A percentile compares a stretch with the other conserved stretches of the same genome.
Conservation (phyloP, 2,113 vertebrate genomes). For the Proteles cristata region DNA sequence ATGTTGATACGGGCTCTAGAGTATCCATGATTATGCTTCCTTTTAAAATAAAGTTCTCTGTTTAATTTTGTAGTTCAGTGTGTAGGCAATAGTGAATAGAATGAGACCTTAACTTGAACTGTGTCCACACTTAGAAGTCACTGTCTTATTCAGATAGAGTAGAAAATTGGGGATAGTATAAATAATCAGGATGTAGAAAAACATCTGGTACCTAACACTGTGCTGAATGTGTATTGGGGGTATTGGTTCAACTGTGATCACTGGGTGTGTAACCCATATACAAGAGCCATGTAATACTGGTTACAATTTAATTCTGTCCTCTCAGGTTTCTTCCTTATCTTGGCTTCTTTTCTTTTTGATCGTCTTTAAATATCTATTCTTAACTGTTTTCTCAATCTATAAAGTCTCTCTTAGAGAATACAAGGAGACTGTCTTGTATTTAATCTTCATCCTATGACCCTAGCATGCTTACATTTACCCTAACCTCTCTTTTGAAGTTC, state of each 20-base stretch:
- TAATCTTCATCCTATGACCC: not conserved
- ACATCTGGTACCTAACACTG: fast-evolving
- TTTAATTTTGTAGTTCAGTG: not conserved
- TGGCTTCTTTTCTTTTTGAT: conserved; percentile 9
- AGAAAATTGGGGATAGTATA: not conserved
- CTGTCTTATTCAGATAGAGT: not conserved
- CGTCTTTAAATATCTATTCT: not conserved
- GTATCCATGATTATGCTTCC: not conserved
- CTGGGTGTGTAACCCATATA: not conserved
- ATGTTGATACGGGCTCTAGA: not conserved
- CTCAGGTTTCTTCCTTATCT: not conserved
- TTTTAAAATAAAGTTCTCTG: conserved; percentile 8
- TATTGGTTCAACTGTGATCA: not conserved
- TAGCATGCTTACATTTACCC: not conserved
- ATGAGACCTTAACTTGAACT: not conserved
- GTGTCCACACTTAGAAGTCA: not conserved
- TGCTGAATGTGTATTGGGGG: not conserved
- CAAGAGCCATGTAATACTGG: not conserved
- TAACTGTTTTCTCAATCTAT: not conserved
- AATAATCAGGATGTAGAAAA: not conserved
- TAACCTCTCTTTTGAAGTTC: not conserved
- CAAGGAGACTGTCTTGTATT: not conserved
- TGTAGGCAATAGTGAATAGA: not conserved
- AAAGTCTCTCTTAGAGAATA: not conserved
- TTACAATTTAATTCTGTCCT: not conserved